Conservation (phyloP, 2,113 vertebrate species). For the Riparia riparia region DNA sequence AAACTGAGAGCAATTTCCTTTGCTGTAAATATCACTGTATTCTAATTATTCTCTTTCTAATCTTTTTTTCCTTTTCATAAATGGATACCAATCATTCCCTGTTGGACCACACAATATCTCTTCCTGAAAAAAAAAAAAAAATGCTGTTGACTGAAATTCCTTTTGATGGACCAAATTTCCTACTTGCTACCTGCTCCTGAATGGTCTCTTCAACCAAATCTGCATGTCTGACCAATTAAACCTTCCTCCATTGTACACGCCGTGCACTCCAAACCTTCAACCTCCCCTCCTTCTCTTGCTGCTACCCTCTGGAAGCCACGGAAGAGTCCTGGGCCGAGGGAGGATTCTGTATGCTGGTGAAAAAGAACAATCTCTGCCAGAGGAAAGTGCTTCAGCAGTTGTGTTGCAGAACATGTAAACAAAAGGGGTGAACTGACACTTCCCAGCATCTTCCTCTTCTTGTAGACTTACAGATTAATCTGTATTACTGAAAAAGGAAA, state of each 20-base stretch:
- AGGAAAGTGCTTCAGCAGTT: slow-evolving; percentile 98
- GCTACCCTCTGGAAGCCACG: slow-evolving; percentile 95
- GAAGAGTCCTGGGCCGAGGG: slow-evolving; percentile 99
- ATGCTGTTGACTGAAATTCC: slow-evolving; percentile 86
- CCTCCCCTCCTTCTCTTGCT: slow-evolving; percentile 75
- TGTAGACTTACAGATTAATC: slow-evolving; percentile 84
- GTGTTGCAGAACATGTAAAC: slow-evolving; percentile 99
- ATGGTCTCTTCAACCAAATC: slow-evolving; percentile 79
- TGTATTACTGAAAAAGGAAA: slow-evolving; percentile 88
- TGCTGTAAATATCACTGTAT: slow-evolving; percentile 80
- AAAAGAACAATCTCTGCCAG: slow-evolving; percentile 99
- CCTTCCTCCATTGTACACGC: slow-evolving; percentile 70
- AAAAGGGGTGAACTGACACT: slow-evolving; percentile 90
- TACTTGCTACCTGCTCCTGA: slow-evolving; percentile 83
- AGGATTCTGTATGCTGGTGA: slow-evolving; percentile 99
- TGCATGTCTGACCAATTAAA: slow-evolving; percentile 84
- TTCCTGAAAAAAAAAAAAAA: slow-evolving; percentile 77
- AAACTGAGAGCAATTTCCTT: slow-evolving; percentile 69
- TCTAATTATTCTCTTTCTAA: slow-evolving; percentile 81
- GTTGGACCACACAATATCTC: slow-evolving; percentile 85
- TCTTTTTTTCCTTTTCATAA: slow-evolving; percentile 81
- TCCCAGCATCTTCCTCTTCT: slow-evolving; percentile 70
- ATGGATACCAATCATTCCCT: slow-evolving; percentile 88
- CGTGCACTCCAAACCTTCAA: slow-evolving; percentile 79
- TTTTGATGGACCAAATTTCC: slow-evolving; percentile 84